Evolutionary conservation across 2,888 invertebrate genomes (phyloP).

Genomic region (Erannis defoliaria): DNA sequence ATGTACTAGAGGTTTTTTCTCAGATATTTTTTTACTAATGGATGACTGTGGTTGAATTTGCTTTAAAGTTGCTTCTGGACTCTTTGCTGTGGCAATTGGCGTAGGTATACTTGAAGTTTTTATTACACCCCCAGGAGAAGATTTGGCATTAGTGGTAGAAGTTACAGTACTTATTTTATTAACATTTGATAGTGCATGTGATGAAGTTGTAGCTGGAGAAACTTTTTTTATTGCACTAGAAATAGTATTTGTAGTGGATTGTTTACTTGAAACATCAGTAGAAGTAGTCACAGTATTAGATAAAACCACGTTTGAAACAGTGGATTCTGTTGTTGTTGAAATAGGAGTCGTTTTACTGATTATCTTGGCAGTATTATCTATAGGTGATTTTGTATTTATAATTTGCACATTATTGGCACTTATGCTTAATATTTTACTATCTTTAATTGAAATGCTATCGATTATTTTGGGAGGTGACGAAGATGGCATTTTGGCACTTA

Average conservation of each 20-base stretch:
- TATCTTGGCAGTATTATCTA: slow-evolving; percentile 26
- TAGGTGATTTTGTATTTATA: slow-evolving; percentile 33
- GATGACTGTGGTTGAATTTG: background rate
- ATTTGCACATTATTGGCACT: slow-evolving; percentile 43
- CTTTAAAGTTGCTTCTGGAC: slow-evolving; percentile 1
- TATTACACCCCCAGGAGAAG: background rate
- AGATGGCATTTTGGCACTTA: slow-evolving; percentile 29
- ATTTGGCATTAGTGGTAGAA: background rate
- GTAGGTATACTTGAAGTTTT: slow-evolving; percentile 5
- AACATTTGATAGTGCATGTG: background rate
- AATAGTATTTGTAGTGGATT: slow-evolving; percentile 31
- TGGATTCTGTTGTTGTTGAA: slow-evolving; percentile 37
- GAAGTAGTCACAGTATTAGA: slow-evolving; percentile 11
- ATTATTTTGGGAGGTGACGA: slow-evolving; percentile 35
- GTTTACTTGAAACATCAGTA: slow-evolving; percentile 12
- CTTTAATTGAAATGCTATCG: slow-evolving; percentile 35
- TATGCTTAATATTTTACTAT: slow-evolving; percentile 42
- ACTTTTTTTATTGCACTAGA: slow-evolving; percentile 15
- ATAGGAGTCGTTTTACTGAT: slow-evolving; percentile 29
- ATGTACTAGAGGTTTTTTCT: slow-evolving; percentile 6
- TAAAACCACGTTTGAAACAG: slow-evolving; percentile 23
- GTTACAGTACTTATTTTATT: slow-evolving; percentile 6
- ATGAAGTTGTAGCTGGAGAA: slow-evolving; percentile 7
- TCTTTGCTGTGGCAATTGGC: background rate
- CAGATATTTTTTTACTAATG: background rate